Conservation (phyloP, 2,797 vertebrate genomes). For the Pseudotriccus pelzelni region DNA sequence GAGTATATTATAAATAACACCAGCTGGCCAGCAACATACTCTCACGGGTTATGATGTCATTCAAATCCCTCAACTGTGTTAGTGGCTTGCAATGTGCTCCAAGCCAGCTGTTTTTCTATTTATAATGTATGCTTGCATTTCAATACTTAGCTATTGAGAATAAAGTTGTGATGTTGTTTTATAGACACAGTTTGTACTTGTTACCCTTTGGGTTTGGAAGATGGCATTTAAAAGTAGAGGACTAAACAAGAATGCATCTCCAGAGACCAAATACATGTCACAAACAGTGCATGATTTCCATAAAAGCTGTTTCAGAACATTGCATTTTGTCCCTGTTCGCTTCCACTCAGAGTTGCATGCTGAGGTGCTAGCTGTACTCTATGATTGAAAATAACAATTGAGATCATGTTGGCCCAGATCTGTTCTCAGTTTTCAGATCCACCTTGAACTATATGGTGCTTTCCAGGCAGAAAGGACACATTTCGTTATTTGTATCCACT, state of each 20-base stretch:
- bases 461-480: conserved; percentile 7
- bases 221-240: conserved; percentile 30
- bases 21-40: conserved; percentile 76
- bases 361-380: conserved; percentile 9
- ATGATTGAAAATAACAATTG: conserved; percentile 14
- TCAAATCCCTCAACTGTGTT: conserved; percentile 76
- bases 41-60: conserved; percentile 81
- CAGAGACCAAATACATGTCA: neutral
- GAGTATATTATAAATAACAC: conserved; percentile 78
- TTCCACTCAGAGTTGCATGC: neutral
- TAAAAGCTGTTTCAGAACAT: neutral
- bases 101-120: conserved; percentile 81
- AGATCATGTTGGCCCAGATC: neutral
- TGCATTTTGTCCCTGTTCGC: neutral
- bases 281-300: neutral
- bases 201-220: conserved; percentile 37
- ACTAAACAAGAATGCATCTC: conserved; percentile 15
- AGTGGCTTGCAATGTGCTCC: conserved; percentile 72
- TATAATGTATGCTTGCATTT: conserved; percentile 75
- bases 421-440: conserved; percentile 14
- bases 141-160: conserved; percentile 64
- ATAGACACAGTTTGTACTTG: conserved; percentile 32
- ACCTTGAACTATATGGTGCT: conserved; percentile 10
- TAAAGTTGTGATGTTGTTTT: conserved; percentile 62
- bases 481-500: neutral